phyloP scores from a whole-genome alignment of 2,888 invertebrate genomes.

The Halictus quadricinctus region DNA sequence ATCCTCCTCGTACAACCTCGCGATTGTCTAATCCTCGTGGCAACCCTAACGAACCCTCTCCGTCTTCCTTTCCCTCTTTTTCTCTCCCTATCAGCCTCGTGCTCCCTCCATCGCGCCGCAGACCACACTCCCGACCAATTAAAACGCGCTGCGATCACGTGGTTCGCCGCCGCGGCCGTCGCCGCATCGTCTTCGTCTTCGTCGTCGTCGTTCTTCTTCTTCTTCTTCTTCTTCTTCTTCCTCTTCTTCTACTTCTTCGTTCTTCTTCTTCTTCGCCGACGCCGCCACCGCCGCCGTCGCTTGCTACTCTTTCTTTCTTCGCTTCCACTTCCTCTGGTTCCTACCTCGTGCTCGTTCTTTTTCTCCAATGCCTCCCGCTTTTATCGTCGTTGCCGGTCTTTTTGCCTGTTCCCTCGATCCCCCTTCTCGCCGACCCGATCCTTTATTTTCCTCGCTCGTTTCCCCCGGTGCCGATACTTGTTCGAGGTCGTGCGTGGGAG shows the following conservation, averaged over 20 bases:
- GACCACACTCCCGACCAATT: constrained; percentile 78
- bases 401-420: constrained; percentile 19
- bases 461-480: constrained; percentile 33
- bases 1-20: constrained; percentile 71
- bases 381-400: constrained; percentile 31
- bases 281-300: background rate
- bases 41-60: constrained; percentile 72
- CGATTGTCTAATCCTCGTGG: constrained; percentile 76
- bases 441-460: constrained; percentile 28
- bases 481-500: constrained; percentile 57
- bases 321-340: constrained; percentile 31
- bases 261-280: background rate
- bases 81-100: constrained; percentile 55
- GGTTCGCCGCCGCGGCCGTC: constrained; percentile 61
- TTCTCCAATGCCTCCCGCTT: constrained; percentile 28
- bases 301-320: background rate
- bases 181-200: constrained; percentile 56
- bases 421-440: background rate
- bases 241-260: background rate
- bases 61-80: constrained; percentile 51
- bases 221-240: background rate
- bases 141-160: constrained; percentile 81
- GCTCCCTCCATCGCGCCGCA: constrained; percentile 61
- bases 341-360: constrained; percentile 4
- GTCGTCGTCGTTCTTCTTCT: constrained; percentile 29